Base-by-base conservation (phyloP, 1,140 invertebrate species). In the Drosophila ambigua region DNA sequence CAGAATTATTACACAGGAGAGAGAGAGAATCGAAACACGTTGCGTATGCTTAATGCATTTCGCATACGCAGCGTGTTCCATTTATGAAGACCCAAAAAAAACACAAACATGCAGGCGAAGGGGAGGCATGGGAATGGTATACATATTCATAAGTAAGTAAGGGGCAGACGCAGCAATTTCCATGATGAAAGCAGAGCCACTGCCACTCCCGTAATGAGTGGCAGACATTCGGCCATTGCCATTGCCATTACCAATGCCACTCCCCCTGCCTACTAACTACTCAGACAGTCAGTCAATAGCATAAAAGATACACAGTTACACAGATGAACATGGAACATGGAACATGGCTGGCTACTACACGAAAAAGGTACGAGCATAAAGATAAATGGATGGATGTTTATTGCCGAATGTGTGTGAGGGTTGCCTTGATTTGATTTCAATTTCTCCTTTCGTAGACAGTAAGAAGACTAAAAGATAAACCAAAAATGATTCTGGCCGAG, bases 231-330 rank as follows among this genome's bases (percentile, higher is more conserved):
- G 64, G 49, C 45, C 64, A 39, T 39, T 39, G 35, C 8, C 50
- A 67, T 67, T 69, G 64, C 35, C 61, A 66, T 45, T 48, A 44
- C 69, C 46, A 43, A 20, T 46, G 45, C 54, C 46, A 43, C 39
- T 39, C 31, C 54, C 45, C 49, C 44, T 51, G 50, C 41, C 44
- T 8, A 54, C 41, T 53, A 69, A 45, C 64, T 43, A 62, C 76
- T 74, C 83, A 87, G 82, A 88, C 82, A 82, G 66, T 78, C 63
- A 76, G 75, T 88, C 82, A 87, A 87, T 76, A 85, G 28, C 74
- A 60, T 61, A 66, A 76, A 68, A 66, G 44, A 28, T 31, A 64
- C 66, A 35, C 28, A 43, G 49, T 28, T 43, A 44, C 20, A 57
- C 58, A 61, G 45, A 24, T 44, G 54, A 63, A 52, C 0, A 9